These are phyloP conservation scores for Scylla paramamosain DNA, from an alignment of 1,140 invertebrate species.

Conservation along the genomic window DNA sequence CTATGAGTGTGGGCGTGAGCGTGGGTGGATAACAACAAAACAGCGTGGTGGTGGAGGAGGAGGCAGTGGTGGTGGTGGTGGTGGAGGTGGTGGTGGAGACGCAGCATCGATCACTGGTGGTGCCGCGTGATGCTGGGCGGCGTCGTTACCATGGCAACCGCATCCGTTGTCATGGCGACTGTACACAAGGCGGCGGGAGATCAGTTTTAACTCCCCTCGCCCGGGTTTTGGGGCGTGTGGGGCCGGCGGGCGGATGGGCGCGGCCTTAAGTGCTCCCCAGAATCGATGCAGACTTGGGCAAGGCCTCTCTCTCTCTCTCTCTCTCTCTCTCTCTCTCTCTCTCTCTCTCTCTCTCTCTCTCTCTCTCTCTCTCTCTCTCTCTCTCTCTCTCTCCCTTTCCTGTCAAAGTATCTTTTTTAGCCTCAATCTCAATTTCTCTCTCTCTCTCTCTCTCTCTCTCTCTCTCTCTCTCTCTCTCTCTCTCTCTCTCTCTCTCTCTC, in stretches of 20 bases:
- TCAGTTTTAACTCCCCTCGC: constrained; percentile 53
- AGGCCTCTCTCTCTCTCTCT: not conserved
- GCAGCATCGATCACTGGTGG: constrained; percentile 51
- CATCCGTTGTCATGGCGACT: constrained; percentile 60
- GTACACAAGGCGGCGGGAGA: constrained; percentile 62
- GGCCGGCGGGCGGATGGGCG: not conserved
- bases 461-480: not conserved
- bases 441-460: not conserved
- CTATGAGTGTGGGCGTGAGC: too few relatives aligned
- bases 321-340: constrained; percentile 11
- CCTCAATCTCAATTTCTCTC: not conserved
- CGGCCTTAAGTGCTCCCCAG: not conserved
- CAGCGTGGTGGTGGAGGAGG: not conserved
- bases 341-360: not conserved
- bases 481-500: too few relatives aligned
- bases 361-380: not conserved
- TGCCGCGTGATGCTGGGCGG: constrained; percentile 58
- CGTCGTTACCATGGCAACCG: constrained; percentile 35
- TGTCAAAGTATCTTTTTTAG: too few relatives aligned
- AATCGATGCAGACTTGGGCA: constrained; percentile 11
- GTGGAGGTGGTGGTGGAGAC: not conserved
- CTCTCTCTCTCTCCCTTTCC: not conserved
- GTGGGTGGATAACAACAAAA: not conserved
- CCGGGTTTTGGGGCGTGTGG: not conserved
- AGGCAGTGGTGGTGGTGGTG: not conserved